Evolutionary conservation across 30 jellyfish, hydroid and myxozoan species (phyloP).

Genomic region (Turritopsis rubra): DNA sequence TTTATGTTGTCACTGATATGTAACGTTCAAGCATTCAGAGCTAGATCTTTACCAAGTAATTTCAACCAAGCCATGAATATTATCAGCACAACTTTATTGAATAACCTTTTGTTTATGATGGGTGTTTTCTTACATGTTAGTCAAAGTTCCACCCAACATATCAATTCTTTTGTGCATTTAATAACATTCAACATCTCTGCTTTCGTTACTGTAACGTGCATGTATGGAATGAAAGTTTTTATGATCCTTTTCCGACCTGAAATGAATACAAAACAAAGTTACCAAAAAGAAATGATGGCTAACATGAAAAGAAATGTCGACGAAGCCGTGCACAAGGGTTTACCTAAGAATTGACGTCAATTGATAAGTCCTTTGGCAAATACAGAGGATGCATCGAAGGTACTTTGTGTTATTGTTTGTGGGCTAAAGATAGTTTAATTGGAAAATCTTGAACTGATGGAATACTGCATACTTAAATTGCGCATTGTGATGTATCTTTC

Average conservation of each 20-base stretch:
- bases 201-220: not conserved
- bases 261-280: not conserved
- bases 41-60: not conserved
- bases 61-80: constrained; percentile 5
- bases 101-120: not conserved
- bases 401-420: too few species aligned
- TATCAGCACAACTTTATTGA: not conserved
- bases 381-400: too few species aligned
- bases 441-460: too few species aligned
- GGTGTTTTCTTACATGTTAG: not conserved
- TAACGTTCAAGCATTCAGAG: not conserved
- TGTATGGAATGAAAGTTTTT: not conserved
- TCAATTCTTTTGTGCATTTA: not conserved
- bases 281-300: not conserved
- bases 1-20: not conserved
- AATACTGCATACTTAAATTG: too few species aligned
- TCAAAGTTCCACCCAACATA: not conserved
- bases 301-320: not conserved
- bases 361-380: too few species aligned
- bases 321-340: not conserved
- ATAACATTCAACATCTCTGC: not conserved
- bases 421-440: too few species aligned
- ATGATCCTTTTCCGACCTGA: not conserved
- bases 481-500: too few species aligned
- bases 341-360: too few species aligned